Percentiles rank a stretch among this genome's conserved stretches.
Conservation (phyloP, 2,888 invertebrate genomes). For the Operophtera brumata region DNA sequence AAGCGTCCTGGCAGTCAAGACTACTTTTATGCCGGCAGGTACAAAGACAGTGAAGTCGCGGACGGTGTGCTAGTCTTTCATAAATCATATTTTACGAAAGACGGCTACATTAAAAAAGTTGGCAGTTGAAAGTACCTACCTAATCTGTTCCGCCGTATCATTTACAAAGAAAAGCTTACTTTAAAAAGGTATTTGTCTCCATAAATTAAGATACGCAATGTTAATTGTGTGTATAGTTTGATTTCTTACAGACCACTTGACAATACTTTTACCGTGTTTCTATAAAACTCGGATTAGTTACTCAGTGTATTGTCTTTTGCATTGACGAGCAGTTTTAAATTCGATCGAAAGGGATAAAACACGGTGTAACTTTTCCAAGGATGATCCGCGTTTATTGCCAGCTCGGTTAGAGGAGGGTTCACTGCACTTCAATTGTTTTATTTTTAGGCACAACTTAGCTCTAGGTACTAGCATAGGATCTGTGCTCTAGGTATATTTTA, state of each 20-base stretch:
- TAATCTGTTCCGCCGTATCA: constrained; percentile 9
- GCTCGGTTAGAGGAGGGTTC: too few relatives aligned
- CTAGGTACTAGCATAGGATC: too few relatives aligned
- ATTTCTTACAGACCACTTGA: background rate
- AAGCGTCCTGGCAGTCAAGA: background rate
- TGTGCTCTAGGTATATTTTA: too few relatives aligned
- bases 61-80: background rate
- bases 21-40: too few relatives aligned
- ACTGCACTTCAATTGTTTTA: constrained; percentile 5
- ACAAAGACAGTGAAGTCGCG: too few relatives aligned
- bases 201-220: constrained; percentile 12
- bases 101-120: constrained; percentile 7
- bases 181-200: constrained; percentile 14
- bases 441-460: too few relatives aligned
- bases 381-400: too few relatives aligned
- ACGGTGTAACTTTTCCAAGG: too few relatives aligned
- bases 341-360: too few relatives aligned
- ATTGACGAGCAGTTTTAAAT: too few relatives aligned
- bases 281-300: too few relatives aligned
- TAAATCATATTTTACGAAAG: constrained; percentile 6
- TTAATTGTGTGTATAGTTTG: constrained; percentile 7
- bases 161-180: constrained; percentile 10
- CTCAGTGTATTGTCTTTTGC: too few relatives aligned
- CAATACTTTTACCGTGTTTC: background rate
- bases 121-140: constrained; percentile 11